phyloP scores from a whole-genome alignment of 2,113 vertebrate genomes.

The Barnardius zonarius region DNA sequence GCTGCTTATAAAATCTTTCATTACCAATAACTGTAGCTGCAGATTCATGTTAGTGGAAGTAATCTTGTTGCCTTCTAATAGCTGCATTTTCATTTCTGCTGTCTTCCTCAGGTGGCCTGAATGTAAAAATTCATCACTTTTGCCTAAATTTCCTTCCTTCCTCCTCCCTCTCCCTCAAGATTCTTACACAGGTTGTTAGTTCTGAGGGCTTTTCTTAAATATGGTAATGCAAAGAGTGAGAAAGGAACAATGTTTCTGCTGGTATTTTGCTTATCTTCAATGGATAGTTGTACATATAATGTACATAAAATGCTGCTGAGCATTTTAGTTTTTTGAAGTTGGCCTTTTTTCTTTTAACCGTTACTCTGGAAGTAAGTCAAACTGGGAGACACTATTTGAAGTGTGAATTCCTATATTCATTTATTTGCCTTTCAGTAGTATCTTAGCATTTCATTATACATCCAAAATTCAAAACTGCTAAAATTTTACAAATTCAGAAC shows the following conservation, averaged over 20 bases:
- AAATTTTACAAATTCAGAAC: neutral
- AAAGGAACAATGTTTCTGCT: neutral
- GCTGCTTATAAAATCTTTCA: neutral
- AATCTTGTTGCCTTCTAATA: neutral
- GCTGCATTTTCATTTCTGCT: neutral
- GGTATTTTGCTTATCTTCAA: neutral
- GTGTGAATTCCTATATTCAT: neutral
- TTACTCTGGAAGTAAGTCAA: neutral
- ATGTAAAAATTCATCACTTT: neutral
- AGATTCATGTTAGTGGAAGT: neutral
- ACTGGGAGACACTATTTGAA: neutral
- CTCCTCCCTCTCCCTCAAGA: neutral
- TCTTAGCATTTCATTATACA: neutral
- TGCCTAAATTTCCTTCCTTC: neutral
- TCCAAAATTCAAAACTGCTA: neutral
- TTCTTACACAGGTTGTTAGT: neutral
- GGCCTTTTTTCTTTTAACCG: neutral
- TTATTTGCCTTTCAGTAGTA: neutral
- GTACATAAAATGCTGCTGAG: neutral
- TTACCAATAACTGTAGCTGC: neutral
- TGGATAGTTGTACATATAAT: no score
- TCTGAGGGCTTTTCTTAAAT: neutral
- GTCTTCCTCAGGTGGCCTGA: neutral
- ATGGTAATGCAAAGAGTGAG: neutral
- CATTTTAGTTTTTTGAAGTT: neutral